Percentiles rank a stretch among this genome's conserved stretches.
These are phyloP conservation scores for Maconellicoccus hirsutus DNA, from an alignment of 1,140 invertebrate species.

Conservation along the genomic window DNA sequence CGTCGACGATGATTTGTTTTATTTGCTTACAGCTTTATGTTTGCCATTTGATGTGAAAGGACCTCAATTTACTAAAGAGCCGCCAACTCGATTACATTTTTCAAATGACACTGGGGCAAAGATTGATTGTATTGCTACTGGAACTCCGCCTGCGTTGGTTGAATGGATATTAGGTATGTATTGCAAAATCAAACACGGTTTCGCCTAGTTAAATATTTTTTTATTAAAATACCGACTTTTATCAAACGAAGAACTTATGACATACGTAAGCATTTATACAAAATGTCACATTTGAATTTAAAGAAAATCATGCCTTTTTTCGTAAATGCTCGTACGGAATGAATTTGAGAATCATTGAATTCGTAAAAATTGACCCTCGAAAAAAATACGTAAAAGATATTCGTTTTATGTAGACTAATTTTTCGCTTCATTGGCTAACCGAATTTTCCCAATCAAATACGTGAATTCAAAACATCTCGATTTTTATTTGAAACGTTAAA, in stretches of 20 bases:
- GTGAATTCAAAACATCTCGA: not conserved
- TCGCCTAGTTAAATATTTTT: no score
- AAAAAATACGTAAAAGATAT: not conserved
- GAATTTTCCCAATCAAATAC: conserved; percentile 12
- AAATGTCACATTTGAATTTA: no score
- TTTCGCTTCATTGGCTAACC: conserved; percentile 16
- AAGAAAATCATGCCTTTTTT: not conserved
- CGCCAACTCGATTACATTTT: conserved; percentile 69
- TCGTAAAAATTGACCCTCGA: conserved; percentile 11
- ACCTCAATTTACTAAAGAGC: conserved; percentile 61
- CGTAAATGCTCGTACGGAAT: not conserved
- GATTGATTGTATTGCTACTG: conserved; percentile 67
- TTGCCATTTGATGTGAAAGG: conserved; percentile 17
- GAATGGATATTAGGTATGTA: conserved; percentile 49
- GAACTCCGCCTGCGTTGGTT: conserved; percentile 58
- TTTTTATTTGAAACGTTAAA: conserved; percentile 6
- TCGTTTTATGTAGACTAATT: conserved; percentile 19
- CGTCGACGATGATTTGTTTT: no score
- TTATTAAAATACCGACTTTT: no score
- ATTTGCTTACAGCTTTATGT: conserved; percentile 5
- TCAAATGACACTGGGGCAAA: conserved; percentile 68
- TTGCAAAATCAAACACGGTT: not conserved
- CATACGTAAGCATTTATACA: no score
- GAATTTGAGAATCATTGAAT: not conserved
- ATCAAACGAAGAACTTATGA: no score